Percentiles rank a stretch among this genome's conserved stretches.
Evolutionary conservation across 2,888 invertebrate genomes (phyloP).

Genomic region (Panzeria rudis): DNA sequence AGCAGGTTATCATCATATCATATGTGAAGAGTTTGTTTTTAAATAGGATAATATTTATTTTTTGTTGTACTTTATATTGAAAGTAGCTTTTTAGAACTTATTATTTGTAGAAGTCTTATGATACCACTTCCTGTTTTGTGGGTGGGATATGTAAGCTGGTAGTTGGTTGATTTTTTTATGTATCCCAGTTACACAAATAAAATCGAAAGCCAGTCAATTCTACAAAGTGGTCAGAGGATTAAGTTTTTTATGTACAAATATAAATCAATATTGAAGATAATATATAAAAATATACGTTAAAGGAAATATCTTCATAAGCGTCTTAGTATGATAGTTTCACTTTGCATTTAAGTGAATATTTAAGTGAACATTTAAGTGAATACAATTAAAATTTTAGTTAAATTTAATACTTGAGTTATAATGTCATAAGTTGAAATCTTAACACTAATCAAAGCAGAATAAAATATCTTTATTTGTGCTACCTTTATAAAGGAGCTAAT

Average conservation of each 20-base stretch:
- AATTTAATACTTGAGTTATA: no score
- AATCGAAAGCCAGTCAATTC: slow-evolving; percentile 47
- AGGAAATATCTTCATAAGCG: background rate
- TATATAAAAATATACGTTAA: background rate
- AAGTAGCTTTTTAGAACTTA: slow-evolving; percentile 46
- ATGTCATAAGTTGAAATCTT: no score
- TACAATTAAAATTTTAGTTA: background rate
- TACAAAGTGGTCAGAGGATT: slow-evolving; percentile 41
- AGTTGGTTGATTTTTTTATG: background rate
- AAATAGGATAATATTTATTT: slow-evolving; percentile 69
- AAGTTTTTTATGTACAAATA: slow-evolving; percentile 7
- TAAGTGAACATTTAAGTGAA: no score
- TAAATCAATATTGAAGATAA: background rate
- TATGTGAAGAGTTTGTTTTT: slow-evolving; percentile 69
- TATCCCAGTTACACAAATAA: slow-evolving; percentile 1
- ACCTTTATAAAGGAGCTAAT: no score
- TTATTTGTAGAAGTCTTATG: slow-evolving; percentile 34
- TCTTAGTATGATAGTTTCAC: no score
- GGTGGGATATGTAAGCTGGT: background rate
- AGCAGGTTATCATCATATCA: slow-evolving; percentile 71
- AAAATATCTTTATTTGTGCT: no score
- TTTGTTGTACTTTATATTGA: slow-evolving; percentile 23
- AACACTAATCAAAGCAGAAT: no score
- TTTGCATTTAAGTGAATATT: background rate
- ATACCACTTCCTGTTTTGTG: background rate